Evolutionary conservation across 2,113 vertebrate species (phyloP).

Genomic region (Jaculus jaculus): DNA sequence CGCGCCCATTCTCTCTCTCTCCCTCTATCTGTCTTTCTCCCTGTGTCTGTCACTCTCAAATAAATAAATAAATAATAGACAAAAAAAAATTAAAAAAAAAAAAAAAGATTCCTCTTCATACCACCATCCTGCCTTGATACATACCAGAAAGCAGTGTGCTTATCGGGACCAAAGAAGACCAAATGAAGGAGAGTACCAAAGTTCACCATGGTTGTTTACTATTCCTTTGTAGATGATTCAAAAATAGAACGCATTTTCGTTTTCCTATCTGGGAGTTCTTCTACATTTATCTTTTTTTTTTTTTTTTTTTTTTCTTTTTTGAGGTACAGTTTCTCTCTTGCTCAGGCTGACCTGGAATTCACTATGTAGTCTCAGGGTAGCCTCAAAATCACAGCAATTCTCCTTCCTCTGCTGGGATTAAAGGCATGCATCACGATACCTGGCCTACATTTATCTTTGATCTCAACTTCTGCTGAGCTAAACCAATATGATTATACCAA

Average conservation of each 20-base stretch:
- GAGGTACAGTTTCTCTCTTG: no score
- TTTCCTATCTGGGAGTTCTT: not conserved
- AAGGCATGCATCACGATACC: no score
- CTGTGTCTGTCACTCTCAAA: no score
- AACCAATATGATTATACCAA: not conserved
- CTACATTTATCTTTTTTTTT: not conserved
- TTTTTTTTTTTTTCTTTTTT: no score
- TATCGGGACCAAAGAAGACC: not conserved
- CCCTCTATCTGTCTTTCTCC: no score
- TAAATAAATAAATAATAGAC: no score
- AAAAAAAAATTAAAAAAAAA: no score
- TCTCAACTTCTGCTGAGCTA: slow-evolving; percentile 10
- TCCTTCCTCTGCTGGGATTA: no score
- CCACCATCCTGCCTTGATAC: not conserved
- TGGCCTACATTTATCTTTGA: not conserved
- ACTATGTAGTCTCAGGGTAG: no score
- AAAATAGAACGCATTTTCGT: slow-evolving; percentile 1
- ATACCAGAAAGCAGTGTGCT: not conserved
- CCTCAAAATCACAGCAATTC: no score
- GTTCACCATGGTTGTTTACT: not conserved
- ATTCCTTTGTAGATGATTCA: not conserved
- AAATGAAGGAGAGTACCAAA: not conserved
- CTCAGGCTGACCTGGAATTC: no score
- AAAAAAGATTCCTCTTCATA: not conserved
- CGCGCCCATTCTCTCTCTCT: no score